These are phyloP conservation scores for Lophius americanus DNA, from an alignment of 2,797 vertebrate genomes.

Conservation along the genomic window DNA sequence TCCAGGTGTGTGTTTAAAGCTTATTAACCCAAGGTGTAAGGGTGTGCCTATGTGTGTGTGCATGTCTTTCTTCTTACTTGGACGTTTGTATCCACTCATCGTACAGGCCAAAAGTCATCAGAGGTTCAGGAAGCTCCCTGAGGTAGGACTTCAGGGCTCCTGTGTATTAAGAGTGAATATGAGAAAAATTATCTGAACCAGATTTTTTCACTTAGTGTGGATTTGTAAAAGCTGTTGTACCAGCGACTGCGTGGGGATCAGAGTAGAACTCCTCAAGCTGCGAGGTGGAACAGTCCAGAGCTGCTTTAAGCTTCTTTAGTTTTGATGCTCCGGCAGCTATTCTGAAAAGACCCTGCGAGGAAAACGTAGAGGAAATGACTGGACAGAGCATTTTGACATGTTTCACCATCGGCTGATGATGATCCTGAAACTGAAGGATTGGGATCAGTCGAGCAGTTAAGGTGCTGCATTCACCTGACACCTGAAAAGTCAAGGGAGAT, in stretches of 20 bases:
- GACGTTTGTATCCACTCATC: constrained; percentile 95
- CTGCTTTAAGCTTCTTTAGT: constrained; percentile 97
- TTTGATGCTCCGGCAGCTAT: constrained; percentile 97
- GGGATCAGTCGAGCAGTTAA: constrained; percentile 27
- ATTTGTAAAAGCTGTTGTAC: constrained; percentile 68
- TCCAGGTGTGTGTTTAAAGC: constrained; percentile 24
- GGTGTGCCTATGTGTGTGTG: constrained; percentile 1
- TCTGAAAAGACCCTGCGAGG: constrained; percentile 91
- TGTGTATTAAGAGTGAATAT: constrained; percentile 64
- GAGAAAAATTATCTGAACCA: constrained; percentile 26
- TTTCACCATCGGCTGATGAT: constrained; percentile 48
- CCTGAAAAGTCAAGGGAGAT: constrained; percentile 32
- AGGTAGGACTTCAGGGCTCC: constrained; percentile 98
- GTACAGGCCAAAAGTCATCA: constrained; percentile 93
- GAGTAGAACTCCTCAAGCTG: constrained; percentile 98
- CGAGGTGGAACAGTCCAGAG: constrained; percentile 95
- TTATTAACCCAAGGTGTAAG: neutral
- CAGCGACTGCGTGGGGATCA: constrained; percentile 97
- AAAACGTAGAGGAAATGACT: neutral
- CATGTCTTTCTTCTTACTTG: constrained; percentile 80
- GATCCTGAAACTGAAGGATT: constrained; percentile 43
- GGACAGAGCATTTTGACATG: neutral
- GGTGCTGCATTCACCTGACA: neutral
- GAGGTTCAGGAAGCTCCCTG: constrained; percentile 94
- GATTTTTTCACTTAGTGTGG: constrained; percentile 11